These are phyloP conservation scores for Lacanobia oleracea DNA, from an alignment of 2,888 invertebrate species.

Conservation along the genomic window DNA sequence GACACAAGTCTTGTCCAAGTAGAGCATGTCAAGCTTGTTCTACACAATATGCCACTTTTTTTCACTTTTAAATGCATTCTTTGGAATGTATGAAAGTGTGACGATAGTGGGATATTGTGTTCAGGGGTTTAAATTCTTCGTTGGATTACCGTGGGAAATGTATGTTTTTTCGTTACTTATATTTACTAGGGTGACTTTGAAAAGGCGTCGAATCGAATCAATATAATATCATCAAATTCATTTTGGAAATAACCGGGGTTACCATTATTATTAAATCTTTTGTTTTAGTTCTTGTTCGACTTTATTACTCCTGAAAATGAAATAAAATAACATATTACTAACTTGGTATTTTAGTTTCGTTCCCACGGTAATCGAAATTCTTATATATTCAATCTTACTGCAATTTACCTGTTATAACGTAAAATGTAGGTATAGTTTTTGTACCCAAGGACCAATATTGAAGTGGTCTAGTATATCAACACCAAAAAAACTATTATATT, in stretches of 20 bases:
- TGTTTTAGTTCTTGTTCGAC: neutral
- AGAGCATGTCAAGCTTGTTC: constrained; percentile 1
- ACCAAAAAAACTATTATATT: neutral
- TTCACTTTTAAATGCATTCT: neutral
- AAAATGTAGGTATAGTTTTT: neutral
- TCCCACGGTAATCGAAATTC: constrained; percentile 48
- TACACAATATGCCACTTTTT: constrained; percentile 24
- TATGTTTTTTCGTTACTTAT: neutral
- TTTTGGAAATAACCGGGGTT: constrained; percentile 11
- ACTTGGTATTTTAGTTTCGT: neutral
- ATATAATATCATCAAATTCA: neutral
- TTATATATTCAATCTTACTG: constrained; percentile 47
- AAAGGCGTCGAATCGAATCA: neutral
- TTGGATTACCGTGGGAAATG: constrained; percentile 39
- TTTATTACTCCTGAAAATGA: neutral
- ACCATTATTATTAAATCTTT: neutral
- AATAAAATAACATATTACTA: neutral
- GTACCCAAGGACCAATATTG: neutral
- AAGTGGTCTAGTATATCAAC: neutral
- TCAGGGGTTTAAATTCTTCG: neutral
- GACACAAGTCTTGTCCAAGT: constrained; percentile 26
- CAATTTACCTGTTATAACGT: neutral
- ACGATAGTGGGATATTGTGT: constrained; percentile 11
- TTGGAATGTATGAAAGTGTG: neutral
- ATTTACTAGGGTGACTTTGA: neutral